These are phyloP conservation scores for Drosophila trapezifrons DNA, from an alignment of 1,140 invertebrate genomes.

Conservation along the genomic window DNA sequence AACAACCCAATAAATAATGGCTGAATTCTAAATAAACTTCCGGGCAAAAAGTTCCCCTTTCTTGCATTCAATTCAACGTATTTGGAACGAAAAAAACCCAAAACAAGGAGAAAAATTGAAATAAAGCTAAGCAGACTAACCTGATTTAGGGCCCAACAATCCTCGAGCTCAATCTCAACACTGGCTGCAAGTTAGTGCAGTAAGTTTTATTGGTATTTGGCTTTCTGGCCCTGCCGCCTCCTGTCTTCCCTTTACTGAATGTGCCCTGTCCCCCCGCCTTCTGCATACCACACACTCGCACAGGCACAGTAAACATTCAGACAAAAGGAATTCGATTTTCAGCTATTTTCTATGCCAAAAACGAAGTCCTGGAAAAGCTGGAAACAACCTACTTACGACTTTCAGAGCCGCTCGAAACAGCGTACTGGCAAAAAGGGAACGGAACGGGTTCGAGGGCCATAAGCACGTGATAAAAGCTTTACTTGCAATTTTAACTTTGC, in stretches of 20 bases:
- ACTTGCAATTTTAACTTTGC: conserved; percentile 77
- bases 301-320: conserved; percentile 46
- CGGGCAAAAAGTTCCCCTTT: neutral
- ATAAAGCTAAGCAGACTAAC: conserved; percentile 21
- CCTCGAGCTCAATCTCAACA: conserved; percentile 13
- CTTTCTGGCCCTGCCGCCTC: conserved; percentile 28
- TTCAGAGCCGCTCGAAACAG: conserved; percentile 19
- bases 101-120: neutral
- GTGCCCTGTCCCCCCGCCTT: neutral
- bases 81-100: neutral
- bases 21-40: conserved; percentile 1
- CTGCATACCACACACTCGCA: conserved; percentile 22
- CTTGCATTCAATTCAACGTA: conserved; percentile 4
- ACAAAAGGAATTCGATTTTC: conserved; percentile 75
- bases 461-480: conserved; percentile 81
- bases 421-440: neutral
- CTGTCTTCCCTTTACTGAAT: neutral
- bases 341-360: conserved; percentile 77
- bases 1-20: conserved; percentile 7
- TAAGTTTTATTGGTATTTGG: conserved; percentile 79
- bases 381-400: conserved; percentile 70
- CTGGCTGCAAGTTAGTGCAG: conserved; percentile 43
- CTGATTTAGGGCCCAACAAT: conserved; percentile 31
- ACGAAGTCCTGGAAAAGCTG: conserved; percentile 58
- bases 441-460: conserved; percentile 24